Percentiles rank a stretch among this genome's conserved stretches.
Conservation (phyloP, 2,888 invertebrate species). For the Tenodera sinensis region DNA sequence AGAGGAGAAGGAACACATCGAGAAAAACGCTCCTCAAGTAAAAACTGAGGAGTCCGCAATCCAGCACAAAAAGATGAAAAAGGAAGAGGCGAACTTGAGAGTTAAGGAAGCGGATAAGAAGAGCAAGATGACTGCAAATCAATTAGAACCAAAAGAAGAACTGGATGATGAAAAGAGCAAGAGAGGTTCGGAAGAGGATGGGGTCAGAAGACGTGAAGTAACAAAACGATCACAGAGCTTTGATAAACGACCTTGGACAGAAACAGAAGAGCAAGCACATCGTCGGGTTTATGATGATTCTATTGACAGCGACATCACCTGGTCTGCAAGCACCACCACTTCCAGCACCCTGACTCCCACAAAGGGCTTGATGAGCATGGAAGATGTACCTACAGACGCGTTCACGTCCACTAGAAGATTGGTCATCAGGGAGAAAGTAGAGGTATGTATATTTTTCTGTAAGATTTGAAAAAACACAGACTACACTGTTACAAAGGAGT, state of each 20-base stretch:
- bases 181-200: background rate
- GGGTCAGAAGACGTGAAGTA: conserved; percentile 9
- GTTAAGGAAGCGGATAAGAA: conserved; percentile 24
- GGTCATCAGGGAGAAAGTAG: background rate
- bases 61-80: conserved; percentile 28
- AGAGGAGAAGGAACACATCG: conserved; percentile 29
- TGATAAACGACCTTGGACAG: conserved; percentile 18
- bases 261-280: conserved; percentile 16
- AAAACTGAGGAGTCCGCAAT: conserved; percentile 41
- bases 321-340: background rate
- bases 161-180: background rate
- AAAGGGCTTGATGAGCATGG: conserved; percentile 13
- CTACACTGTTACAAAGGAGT: too few relatives aligned
- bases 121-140: conserved; percentile 15
- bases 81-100: conserved; percentile 20
- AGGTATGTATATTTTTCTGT: conserved; percentile 30
- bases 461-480: too few relatives aligned
- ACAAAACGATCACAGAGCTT: conserved; percentile 27
- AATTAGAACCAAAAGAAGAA: background rate
- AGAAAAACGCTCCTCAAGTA: conserved; percentile 41
- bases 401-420: background rate
- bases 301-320: conserved; percentile 9
- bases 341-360: conserved; percentile 23
- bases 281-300: conserved; percentile 9
- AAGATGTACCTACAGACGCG: conserved; percentile 23